Base-by-base conservation (phyloP, 2,797 vertebrate genomes). In the Epinephelus malabaricus region DNA sequence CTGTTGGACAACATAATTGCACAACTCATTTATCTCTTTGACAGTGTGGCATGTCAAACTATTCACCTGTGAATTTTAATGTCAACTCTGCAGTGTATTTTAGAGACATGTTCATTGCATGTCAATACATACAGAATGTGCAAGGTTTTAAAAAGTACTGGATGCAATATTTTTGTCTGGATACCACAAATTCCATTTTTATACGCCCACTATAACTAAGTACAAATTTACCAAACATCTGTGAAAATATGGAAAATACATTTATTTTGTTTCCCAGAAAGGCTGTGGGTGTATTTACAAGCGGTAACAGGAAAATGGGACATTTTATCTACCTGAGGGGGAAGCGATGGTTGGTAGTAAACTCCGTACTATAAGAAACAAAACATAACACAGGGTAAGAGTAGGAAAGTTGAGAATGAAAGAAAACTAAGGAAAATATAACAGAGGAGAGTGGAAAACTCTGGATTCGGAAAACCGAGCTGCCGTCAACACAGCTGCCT, bases 311-410 rank as follows among this genome's bases (percentile, higher is more conserved):
- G 56, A 86, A 87, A 90, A 89, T 62, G 82, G 88, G 79, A 81
- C 82, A 86, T 86, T 90, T 94, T 85, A 93, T 95, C 92, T 95
- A 95, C 94, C 94, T 95, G 93, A 90, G 90, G 91, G 91, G 93
- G 92, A 73, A 90, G 89, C 78, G 94, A 86, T 92, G 93, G 81
- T 90, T 93, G 93, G 95, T 94, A 94, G 94, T 94, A 94, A 94
- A 91, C 92, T 90, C 94, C 93, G 8, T 94, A 94, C 94, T 96
- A 95, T 73, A 93, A 94, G 91, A 94, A 94, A 94, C 86, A 94
- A 95, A 94, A 93, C 87, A 94, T 82, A 94, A 89, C 82, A 94
- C 73, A 93, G 69, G 64, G 85, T 93, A 89, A 94, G 92, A 91
- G 78, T 49, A 66, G 70, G 45, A 86, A 86, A 83, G 67, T 62